Conservation (phyloP, 2,797 vertebrate genomes). For the Amazona finschi region DNA sequence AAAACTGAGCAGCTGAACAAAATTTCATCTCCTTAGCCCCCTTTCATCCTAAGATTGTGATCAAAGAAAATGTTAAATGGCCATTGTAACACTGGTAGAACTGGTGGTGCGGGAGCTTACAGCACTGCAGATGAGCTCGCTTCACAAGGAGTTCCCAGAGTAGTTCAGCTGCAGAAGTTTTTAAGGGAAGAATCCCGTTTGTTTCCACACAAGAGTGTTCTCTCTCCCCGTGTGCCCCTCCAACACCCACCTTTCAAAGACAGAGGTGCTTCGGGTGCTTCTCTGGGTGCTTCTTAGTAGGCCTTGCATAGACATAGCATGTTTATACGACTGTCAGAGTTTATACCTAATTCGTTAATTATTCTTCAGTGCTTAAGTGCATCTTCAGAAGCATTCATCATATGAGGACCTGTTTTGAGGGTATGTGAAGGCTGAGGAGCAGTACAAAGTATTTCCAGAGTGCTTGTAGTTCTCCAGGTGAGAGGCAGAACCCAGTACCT, state of each 20-base stretch:
- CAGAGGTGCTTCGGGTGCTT: neutral
- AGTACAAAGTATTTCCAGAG: neutral
- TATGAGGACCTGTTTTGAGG: neutral
- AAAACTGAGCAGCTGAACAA: neutral
- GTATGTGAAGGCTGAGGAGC: neutral
- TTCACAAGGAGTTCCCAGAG: neutral
- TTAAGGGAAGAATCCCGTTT: neutral
- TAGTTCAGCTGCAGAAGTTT: neutral
- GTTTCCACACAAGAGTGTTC: neutral
- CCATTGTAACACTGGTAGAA: neutral
- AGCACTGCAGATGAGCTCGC: neutral
- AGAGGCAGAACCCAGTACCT: neutral
- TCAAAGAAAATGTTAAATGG: slow-evolving; percentile 2
- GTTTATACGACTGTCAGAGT: neutral
- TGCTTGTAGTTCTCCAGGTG: neutral
- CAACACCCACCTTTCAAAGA: neutral
- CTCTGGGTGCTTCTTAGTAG: neutral
- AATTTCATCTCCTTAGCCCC: neutral
- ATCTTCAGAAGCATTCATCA: neutral
- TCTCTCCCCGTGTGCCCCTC: neutral
- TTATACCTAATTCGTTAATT: neutral
- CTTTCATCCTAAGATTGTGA: neutral
- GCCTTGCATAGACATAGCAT: neutral
- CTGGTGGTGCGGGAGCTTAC: neutral
- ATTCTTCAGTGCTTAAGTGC: neutral